These are phyloP conservation scores for Cerastis leucographa DNA, from an alignment of 2,888 invertebrate genomes.

Conservation along the genomic window DNA sequence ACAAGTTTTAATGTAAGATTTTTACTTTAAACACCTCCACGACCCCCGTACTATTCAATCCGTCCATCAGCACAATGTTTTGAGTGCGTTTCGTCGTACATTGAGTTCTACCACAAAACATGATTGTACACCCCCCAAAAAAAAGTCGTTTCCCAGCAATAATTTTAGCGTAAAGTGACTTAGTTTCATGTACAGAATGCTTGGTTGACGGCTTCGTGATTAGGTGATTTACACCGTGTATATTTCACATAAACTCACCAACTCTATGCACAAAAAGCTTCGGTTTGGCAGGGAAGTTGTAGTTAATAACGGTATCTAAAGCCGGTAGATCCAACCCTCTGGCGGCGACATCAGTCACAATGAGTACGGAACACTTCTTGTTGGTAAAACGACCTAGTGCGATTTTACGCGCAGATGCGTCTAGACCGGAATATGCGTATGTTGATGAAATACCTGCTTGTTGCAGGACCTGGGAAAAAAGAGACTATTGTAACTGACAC, in stretches of 20 bases:
- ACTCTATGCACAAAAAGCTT: conserved; percentile 99
- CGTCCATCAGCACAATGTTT: too few relatives aligned
- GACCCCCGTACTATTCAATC: too few relatives aligned
- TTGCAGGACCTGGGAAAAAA: conserved; percentile 91
- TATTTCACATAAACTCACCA: conserved; percentile 90
- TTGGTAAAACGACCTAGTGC: conserved; percentile 97
- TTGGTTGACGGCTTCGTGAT: too few relatives aligned
- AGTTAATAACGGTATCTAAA: conserved; percentile 98
- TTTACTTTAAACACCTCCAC: too few relatives aligned
- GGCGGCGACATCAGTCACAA: conserved; percentile 99
- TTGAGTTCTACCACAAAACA: too few relatives aligned
- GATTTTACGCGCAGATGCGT: conserved; percentile 98
- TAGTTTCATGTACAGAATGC: too few relatives aligned
- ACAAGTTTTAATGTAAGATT: too few relatives aligned
- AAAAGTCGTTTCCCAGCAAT: too few relatives aligned
- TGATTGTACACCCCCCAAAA: too few relatives aligned
- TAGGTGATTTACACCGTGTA: too few relatives aligned
- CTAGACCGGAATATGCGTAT: conserved; percentile 98
- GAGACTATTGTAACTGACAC: conserved; percentile 38
- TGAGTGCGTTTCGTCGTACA: too few relatives aligned
- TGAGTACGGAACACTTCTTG: conserved; percentile 94
- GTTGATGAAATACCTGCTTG: conserved; percentile 95
- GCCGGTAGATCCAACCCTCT: conserved; percentile 99
- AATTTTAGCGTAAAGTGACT: too few relatives aligned
- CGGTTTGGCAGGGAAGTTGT: conserved; percentile 98